Conservation (phyloP, 2,888 invertebrate genomes). For the Caenorhabditis auriculariae region DNA sequence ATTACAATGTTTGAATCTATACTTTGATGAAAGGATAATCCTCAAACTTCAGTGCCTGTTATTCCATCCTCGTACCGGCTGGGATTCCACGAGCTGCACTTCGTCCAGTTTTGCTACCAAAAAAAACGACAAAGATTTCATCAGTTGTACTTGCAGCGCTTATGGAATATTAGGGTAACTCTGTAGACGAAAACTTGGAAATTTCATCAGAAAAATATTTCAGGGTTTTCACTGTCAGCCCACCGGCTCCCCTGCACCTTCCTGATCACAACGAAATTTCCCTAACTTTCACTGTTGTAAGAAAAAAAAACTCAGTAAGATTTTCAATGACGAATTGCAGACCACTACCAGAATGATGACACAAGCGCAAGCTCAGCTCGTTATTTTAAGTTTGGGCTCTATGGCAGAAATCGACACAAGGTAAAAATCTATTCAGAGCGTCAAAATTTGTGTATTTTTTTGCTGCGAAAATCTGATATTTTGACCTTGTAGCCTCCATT, state of each 20-base stretch:
- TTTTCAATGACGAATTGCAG: too few relatives aligned
- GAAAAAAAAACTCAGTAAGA: too few relatives aligned
- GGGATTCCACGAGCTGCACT: constrained; percentile 30
- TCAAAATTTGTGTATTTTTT: too few relatives aligned
- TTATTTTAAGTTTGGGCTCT: neutral
- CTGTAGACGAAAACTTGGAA: neutral
- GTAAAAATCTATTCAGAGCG: too few relatives aligned
- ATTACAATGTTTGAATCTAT: constrained; percentile 46
- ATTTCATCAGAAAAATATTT: constrained; percentile 1
- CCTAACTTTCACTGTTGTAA: constrained; percentile 21
- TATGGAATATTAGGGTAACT: constrained; percentile 42
- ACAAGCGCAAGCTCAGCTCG: neutral
- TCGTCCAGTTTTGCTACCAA: constrained; percentile 27
- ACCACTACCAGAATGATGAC: too few relatives aligned
- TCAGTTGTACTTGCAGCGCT: constrained; percentile 36
- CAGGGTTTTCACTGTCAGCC: constrained; percentile 37
- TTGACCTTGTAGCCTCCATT: too few relatives aligned
- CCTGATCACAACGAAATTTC: constrained; percentile 45
- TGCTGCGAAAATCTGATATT: too few relatives aligned
- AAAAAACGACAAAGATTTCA: constrained; percentile 5
- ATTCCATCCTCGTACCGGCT: constrained; percentile 18
- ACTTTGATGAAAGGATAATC: too few relatives aligned
- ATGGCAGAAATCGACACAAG: neutral
- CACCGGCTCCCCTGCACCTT: constrained; percentile 36
- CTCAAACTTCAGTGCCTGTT: constrained; percentile 46